phyloP scores from a whole-genome alignment of 2,113 vertebrate species.

The Syngnathus typhle region DNA sequence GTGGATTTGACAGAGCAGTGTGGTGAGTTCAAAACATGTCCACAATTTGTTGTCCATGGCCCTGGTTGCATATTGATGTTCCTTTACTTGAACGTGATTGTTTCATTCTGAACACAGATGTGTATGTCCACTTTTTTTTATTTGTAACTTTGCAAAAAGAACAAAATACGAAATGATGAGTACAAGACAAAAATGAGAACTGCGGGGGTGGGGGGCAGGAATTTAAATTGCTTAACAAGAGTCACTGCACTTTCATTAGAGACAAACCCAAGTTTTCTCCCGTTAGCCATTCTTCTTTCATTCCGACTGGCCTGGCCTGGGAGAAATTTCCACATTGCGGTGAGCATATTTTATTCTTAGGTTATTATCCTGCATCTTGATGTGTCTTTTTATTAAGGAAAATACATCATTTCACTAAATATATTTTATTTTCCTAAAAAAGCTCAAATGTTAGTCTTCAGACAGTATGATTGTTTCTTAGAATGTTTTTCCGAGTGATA shows the following conservation, averaged over 20 bases:
- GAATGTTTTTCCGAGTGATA: neutral
- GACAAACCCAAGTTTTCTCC: conserved; percentile 22
- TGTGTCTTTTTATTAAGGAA: neutral
- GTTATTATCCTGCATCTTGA: neutral
- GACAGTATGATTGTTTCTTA: neutral
- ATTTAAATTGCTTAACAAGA: conserved; percentile 62
- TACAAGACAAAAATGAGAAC: neutral
- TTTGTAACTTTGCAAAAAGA: too few relatives aligned
- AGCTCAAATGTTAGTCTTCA: neutral
- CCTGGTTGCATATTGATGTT: too few relatives aligned
- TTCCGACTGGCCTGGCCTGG: conserved; percentile 27
- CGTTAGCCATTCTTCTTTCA: conserved; percentile 33
- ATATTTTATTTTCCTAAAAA: neutral
- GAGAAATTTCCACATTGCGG: conserved; percentile 40
- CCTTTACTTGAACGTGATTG: too few relatives aligned
- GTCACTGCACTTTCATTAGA: conserved; percentile 62
- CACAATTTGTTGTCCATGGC: too few relatives aligned
- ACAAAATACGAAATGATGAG: neutral
- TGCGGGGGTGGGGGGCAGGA: neutral
- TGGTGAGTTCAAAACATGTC: too few relatives aligned
- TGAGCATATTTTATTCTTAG: conserved; percentile 31
- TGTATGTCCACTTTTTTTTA: too few relatives aligned
- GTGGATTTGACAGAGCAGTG: too few relatives aligned
- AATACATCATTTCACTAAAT: neutral
- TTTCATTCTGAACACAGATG: too few relatives aligned